These are phyloP conservation scores for Lithosia quadra DNA, from an alignment of 2,888 invertebrate species.

Conservation along the genomic window DNA sequence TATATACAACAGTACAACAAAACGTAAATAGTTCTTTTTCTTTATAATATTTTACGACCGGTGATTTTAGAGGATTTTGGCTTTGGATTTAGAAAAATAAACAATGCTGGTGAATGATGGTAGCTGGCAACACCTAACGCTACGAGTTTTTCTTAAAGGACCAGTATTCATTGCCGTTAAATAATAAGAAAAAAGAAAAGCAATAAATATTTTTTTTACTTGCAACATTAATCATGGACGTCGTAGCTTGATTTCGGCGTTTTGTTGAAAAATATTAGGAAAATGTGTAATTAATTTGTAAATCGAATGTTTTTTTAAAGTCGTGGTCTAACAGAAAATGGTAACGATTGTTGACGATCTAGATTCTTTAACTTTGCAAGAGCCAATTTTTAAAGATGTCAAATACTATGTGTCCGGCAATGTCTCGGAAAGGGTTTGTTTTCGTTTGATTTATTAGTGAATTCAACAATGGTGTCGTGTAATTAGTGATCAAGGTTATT, in stretches of 20 bases:
- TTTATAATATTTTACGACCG: too few species aligned
- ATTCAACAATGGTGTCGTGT: slow-evolving; percentile 61
- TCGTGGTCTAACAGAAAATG: slow-evolving; percentile 75
- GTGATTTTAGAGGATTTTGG: too few species aligned
- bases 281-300: slow-evolving; percentile 71
- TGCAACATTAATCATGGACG: slow-evolving; percentile 77
- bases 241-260: slow-evolving; percentile 71
- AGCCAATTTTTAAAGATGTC: slow-evolving; percentile 93
- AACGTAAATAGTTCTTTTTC: too few species aligned
- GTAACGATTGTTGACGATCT: slow-evolving; percentile 85
- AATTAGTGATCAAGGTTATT: slow-evolving; percentile 43
- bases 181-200: too few species aligned
- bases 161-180: too few species aligned
- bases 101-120: too few species aligned
- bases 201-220: slow-evolving; percentile 26
- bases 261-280: slow-evolving; percentile 66
- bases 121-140: too few species aligned
- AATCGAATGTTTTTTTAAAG: slow-evolving; percentile 53
- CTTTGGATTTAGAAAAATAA: too few species aligned
- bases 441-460: slow-evolving; percentile 64
- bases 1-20: too few species aligned
- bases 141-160: too few species aligned
- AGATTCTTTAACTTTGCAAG: slow-evolving; percentile 84
- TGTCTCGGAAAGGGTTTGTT: slow-evolving; percentile 90
- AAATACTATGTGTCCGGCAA: slow-evolving; percentile 94